phyloP scores from a whole-genome alignment of 2,888 invertebrate species.

The Nomada ferruginata region DNA sequence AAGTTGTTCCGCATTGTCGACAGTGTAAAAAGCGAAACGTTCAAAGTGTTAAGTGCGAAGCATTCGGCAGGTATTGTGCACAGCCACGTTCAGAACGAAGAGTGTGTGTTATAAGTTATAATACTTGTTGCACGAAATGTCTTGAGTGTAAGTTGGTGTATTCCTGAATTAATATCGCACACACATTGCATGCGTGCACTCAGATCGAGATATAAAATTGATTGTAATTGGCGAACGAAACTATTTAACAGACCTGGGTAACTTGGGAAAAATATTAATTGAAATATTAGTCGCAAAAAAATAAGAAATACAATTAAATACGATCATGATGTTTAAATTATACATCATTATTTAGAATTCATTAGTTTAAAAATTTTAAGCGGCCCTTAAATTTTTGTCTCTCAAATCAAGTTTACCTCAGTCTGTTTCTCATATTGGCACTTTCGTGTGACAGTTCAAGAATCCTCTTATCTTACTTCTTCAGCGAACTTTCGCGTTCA shows the following conservation, averaged over 20 bases:
- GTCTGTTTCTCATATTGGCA: background rate
- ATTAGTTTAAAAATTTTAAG: too few relatives aligned
- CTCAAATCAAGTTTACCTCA: too few relatives aligned
- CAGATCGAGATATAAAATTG: background rate
- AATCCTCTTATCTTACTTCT: background rate
- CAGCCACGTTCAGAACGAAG: slow-evolving; percentile 61
- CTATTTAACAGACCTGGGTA: background rate
- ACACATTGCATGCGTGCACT: slow-evolving; percentile 25
- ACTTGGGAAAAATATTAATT: too few relatives aligned
- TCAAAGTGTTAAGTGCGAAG: slow-evolving; percentile 69
- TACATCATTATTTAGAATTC: too few relatives aligned
- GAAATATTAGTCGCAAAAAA: too few relatives aligned
- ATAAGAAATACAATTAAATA: too few relatives aligned
- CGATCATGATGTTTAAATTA: too few relatives aligned
- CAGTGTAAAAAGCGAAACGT: slow-evolving; percentile 30
- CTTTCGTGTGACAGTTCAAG: background rate
- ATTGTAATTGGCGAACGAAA: background rate
- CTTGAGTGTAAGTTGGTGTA: slow-evolving; percentile 76
- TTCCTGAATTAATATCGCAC: slow-evolving; percentile 49
- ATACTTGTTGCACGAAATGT: slow-evolving; percentile 79
- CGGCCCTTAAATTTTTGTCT: too few relatives aligned
- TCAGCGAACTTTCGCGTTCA: background rate
- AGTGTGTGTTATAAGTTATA: slow-evolving; percentile 70
- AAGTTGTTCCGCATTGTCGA: slow-evolving; percentile 18
- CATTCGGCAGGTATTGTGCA: slow-evolving; percentile 74